Evolutionary conservation across 2,113 vertebrate species (phyloP), one percentile per base, ranked within the genome.

Genomic region (Illadopsis cleaveri): DNA sequence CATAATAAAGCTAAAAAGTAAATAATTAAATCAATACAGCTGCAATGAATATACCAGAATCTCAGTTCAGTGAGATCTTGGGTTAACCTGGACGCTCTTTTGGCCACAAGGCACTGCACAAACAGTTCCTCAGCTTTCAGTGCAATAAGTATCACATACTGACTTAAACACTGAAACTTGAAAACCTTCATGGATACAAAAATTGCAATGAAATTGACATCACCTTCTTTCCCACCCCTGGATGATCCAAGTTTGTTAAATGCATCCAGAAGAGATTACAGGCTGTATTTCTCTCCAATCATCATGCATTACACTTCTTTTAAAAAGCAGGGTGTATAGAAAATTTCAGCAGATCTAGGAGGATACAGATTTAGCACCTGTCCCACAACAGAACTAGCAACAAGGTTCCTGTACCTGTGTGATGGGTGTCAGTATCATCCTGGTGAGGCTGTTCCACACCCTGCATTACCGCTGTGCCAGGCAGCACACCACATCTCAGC

Each of bases 381-480:
- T 48, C 19, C 35, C 85, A 38, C 33, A 71, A 22, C 1, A 56
- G 40, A 79, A 70, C n/a, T 86, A 80, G 25, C n/a, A 80, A 35
- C 45, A 53, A 31, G 17, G 25, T 76, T 35, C 48, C 45, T 8
- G 7, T 24, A 40, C 16, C 16, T 61, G 20, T 1, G 1, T 40
- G 62, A 38, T 22, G 12, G 42, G 11, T 47, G 23, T n/a, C 44
- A 15, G 12, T 11, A 58, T n/a, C 15, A 23, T 15, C 40, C 54
- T 31, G 28, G 7, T 15, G 68, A 35, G 23, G 64, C 28, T 78
- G 44, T 24, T 65, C 37, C 56, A 54, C 4, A 56, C 5, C 10
- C 35, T 15, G 0, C 15, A 9, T 14, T 21, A 38, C 9, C 2
- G 1, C 47, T 22, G 9, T 19, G 35, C 35, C 35, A 68, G 61